These are phyloP conservation scores for Tetraodon nigroviridis DNA, from an alignment of 2,113 vertebrate species.

Conservation along the genomic window DNA sequence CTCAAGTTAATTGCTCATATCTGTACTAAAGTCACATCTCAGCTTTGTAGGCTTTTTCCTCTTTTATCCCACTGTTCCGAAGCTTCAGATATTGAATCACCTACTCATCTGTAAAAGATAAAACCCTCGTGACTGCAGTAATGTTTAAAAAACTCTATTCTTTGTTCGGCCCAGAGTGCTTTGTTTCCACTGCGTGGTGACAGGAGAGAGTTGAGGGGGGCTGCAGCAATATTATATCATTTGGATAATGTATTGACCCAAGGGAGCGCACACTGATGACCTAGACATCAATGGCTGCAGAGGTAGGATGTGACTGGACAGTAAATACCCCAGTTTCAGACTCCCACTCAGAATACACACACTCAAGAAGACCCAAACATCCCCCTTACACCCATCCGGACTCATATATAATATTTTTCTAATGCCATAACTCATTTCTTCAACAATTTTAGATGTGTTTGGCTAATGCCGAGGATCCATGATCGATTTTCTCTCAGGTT, in stretches of 20 bases:
- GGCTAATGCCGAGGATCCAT: too few relatives aligned
- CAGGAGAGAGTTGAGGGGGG: slow-evolving; percentile 37
- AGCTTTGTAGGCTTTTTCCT: background rate
- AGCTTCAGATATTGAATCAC: slow-evolving; percentile 4
- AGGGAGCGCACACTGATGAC: slow-evolving; percentile 38
- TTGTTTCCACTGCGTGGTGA: slow-evolving; percentile 41
- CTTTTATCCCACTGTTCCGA: background rate
- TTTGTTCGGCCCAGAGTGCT: slow-evolving; percentile 30
- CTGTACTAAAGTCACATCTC: background rate
- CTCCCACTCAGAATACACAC: background rate
- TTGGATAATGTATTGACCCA: slow-evolving; percentile 63
- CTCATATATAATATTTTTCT: slow-evolving; percentile 40
- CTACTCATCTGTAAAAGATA: background rate
- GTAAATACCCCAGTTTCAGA: slow-evolving; percentile 20
- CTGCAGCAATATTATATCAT: slow-evolving; percentile 60
- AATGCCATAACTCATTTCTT: slow-evolving; percentile 21
- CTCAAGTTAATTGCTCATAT: background rate
- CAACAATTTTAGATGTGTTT: too few relatives aligned
- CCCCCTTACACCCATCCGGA: slow-evolving; percentile 22
- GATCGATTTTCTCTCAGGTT: too few relatives aligned
- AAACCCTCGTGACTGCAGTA: slow-evolving; percentile 24
- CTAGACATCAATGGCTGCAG: slow-evolving; percentile 34
- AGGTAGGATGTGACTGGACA: slow-evolving; percentile 47
- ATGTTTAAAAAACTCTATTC: slow-evolving; percentile 29
- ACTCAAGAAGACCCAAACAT: background rate